Evolutionary conservation across 2,888 invertebrate species (phyloP).

Genomic region (Lysandra coridon): DNA sequence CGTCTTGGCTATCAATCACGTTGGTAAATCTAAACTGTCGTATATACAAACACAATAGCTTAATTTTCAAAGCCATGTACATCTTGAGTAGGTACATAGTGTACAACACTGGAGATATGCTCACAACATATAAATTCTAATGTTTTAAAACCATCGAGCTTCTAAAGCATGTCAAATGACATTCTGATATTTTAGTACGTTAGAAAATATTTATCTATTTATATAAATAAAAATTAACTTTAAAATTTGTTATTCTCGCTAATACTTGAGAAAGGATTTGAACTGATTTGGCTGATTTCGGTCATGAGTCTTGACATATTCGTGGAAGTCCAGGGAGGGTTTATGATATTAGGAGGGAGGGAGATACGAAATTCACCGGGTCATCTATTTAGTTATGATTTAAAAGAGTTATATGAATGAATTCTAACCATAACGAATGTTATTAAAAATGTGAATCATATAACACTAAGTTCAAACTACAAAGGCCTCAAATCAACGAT

Average conservation of each 20-base stretch:
- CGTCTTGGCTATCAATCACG: conserved; percentile 33
- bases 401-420: background rate
- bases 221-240: no score
- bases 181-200: background rate
- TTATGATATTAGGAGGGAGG: no score
- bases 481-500: background rate
- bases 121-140: background rate
- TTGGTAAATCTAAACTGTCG: conserved; percentile 28
- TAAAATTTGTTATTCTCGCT: no score
- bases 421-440: background rate
- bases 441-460: background rate
- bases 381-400: no score
- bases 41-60: conserved; percentile 19
- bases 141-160: background rate
- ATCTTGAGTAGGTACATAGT: background rate
- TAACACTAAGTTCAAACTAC: conserved; percentile 4
- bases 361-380: no score
- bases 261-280: no score
- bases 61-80: conserved; percentile 28
- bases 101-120: background rate
- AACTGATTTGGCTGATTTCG: no score
- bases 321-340: no score
- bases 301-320: no score
- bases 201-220: no score
- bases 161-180: background rate